Conservation (phyloP, 2,797 vertebrate genomes). For the Diplodus puntazzo region DNA sequence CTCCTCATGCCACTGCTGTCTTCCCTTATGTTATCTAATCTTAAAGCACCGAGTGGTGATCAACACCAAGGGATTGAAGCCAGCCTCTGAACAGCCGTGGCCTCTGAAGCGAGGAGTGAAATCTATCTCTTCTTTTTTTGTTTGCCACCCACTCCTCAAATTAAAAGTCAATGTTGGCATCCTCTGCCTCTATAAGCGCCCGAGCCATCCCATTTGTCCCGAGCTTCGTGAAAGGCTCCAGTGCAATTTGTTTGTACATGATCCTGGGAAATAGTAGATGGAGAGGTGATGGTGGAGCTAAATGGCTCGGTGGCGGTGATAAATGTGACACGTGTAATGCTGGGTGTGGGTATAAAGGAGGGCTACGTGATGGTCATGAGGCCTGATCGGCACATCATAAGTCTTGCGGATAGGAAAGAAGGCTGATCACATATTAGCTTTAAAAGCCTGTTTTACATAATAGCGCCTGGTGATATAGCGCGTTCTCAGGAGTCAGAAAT, state of each 20-base stretch:
- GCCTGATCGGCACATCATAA: slow-evolving; percentile 4
- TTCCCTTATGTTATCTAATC: slow-evolving; percentile 49
- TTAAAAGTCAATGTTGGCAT: slow-evolving; percentile 46
- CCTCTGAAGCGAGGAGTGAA: slow-evolving; percentile 48
- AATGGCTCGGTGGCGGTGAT: slow-evolving; percentile 38
- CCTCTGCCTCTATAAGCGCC: slow-evolving; percentile 14
- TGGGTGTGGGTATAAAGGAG: background rate
- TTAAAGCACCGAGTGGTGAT: slow-evolving; percentile 53
- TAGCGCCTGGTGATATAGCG: background rate
- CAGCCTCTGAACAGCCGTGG: slow-evolving; percentile 36
- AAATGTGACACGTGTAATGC: slow-evolving; percentile 32
- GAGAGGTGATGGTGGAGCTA: slow-evolving; percentile 37
- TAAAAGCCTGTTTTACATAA: slow-evolving; percentile 32
- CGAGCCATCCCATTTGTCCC: slow-evolving; percentile 10
- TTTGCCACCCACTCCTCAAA: slow-evolving; percentile 47
- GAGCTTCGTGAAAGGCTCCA: slow-evolving; percentile 20
- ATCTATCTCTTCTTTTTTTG: slow-evolving; percentile 20
- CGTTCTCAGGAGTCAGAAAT: slow-evolving; percentile 8
- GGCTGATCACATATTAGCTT: slow-evolving; percentile 15
- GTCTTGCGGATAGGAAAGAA: slow-evolving; percentile 13
- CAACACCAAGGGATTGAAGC: slow-evolving; percentile 36
- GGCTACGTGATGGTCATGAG: background rate
- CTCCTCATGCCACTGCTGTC: background rate
- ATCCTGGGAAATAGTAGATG: slow-evolving; percentile 23
- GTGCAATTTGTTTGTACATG: slow-evolving; percentile 45